phyloP scores from a whole-genome alignment of 1,140 invertebrate genomes.

The Cephus cinctus region DNA sequence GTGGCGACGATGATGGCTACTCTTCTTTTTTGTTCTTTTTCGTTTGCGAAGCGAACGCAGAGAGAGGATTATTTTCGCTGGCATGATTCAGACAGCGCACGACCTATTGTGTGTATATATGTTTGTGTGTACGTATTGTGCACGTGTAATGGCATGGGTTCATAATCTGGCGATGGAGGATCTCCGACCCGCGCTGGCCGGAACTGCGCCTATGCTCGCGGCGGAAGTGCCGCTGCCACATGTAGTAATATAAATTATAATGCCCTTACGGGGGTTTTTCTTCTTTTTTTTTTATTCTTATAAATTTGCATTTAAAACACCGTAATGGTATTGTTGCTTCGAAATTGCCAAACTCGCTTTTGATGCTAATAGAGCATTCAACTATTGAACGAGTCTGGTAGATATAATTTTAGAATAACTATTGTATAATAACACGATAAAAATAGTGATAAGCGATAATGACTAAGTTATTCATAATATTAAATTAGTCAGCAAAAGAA shows the following conservation, averaged over 20 bases:
- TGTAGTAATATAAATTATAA: constrained; percentile 58
- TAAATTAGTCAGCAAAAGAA: too few relatives aligned
- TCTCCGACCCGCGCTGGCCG: constrained; percentile 50
- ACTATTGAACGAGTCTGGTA: too few relatives aligned
- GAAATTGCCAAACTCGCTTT: constrained; percentile 40
- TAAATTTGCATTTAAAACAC: constrained; percentile 50
- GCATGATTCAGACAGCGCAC: constrained; percentile 47
- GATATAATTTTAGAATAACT: too few relatives aligned
- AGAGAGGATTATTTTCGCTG: constrained; percentile 44
- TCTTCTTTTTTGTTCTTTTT: too few relatives aligned
- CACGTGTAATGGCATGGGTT: constrained; percentile 28
- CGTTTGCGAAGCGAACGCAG: too few relatives aligned
- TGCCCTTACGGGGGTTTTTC: constrained; percentile 52
- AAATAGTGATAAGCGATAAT: too few relatives aligned
- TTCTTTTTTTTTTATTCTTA: constrained; percentile 32
- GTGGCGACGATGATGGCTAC: too few relatives aligned
- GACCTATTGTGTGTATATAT: too few relatives aligned
- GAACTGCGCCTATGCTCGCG: constrained; percentile 55
- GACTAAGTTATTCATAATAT: too few relatives aligned
- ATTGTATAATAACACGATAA: too few relatives aligned
- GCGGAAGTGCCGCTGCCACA: constrained; percentile 53
- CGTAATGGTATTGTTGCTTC: constrained; percentile 38
- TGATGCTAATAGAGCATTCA: constrained; percentile 44
- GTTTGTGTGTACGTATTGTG: constrained; percentile 43
- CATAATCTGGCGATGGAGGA: constrained; percentile 55